These are phyloP conservation scores for Hippocampus comes DNA, from an alignment of 2,113 vertebrate genomes.

Conservation along the genomic window DNA sequence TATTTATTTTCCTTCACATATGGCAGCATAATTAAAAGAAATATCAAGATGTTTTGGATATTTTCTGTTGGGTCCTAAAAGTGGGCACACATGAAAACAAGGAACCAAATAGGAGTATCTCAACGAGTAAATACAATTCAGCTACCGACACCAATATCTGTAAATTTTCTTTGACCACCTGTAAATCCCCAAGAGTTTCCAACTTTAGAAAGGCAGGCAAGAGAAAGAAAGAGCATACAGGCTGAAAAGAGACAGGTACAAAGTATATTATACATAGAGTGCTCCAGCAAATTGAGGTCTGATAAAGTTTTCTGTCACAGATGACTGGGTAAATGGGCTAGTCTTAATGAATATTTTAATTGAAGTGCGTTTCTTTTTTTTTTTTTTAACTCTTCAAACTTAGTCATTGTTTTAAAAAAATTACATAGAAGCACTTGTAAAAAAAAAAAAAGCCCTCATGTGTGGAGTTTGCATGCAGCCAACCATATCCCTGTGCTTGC, in stretches of 20 bases:
- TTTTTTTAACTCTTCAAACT: conserved; percentile 46
- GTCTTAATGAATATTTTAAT: conserved; percentile 65
- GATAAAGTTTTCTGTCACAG: conserved; percentile 41
- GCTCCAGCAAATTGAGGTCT: conserved; percentile 31
- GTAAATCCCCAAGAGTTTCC: not conserved
- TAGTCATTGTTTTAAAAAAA: conserved; percentile 29
- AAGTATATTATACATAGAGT: not conserved
- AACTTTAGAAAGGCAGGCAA: not conserved
- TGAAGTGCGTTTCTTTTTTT: conserved; percentile 29
- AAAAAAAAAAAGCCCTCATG: conserved; percentile 5
- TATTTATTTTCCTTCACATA: not conserved
- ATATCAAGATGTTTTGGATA: conserved; percentile 12
- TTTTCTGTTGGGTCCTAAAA: not conserved
- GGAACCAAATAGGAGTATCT: too few species aligned
- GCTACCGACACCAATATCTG: too few species aligned
- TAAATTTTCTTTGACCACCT: not conserved
- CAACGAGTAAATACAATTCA: too few species aligned
- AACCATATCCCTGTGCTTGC: not conserved
- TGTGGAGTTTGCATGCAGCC: not conserved
- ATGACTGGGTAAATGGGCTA: conserved; percentile 47
- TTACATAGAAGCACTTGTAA: conserved; percentile 17
- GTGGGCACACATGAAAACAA: too few species aligned
- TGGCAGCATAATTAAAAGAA: conserved; percentile 18
- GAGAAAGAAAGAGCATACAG: not conserved
- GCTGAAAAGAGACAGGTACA: not conserved